Evolutionary conservation across 1,140 invertebrate genomes (phyloP).

Genomic region (Andricus grossulariae): DNA sequence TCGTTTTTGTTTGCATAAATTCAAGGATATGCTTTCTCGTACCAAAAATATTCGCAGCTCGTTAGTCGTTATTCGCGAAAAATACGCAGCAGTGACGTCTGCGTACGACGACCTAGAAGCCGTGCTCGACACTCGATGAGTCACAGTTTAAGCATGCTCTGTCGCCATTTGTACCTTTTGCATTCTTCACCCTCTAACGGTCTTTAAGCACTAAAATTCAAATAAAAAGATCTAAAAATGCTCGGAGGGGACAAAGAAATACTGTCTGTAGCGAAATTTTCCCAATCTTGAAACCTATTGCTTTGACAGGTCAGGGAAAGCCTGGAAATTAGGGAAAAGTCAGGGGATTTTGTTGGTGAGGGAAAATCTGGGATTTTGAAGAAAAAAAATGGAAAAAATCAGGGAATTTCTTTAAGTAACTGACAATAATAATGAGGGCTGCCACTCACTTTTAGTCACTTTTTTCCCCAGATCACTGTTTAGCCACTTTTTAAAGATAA

Average conservation of each 20-base stretch:
- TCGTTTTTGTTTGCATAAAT: constrained; percentile 23
- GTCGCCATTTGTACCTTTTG: constrained; percentile 16
- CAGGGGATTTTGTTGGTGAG: too few species aligned
- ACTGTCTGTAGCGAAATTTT: not conserved
- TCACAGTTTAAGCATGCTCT: constrained; percentile 17
- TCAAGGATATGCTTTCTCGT: constrained; percentile 30
- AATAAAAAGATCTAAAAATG: not conserved
- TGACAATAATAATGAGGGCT: too few species aligned
- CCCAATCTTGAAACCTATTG: not conserved
- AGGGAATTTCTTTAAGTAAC: too few species aligned
- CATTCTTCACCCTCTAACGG: constrained; percentile 4
- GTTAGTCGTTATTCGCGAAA: constrained; percentile 1
- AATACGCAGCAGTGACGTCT: constrained; percentile 24
- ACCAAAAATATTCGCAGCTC: constrained; percentile 25
- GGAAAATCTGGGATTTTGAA: too few species aligned
- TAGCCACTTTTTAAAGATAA: too few species aligned
- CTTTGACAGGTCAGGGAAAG: too few species aligned
- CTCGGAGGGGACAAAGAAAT: not conserved
- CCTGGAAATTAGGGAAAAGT: too few species aligned
- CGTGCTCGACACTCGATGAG: constrained; percentile 7
- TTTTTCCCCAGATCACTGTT: too few species aligned
- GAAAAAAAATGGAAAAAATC: too few species aligned
- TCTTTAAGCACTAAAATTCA: not conserved
- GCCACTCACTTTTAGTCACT: too few species aligned
- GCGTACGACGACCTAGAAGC: constrained; percentile 28